Evolutionary conservation across 2,113 vertebrate genomes (phyloP).

Genomic region (Haliaeetus leucogaster): DNA sequence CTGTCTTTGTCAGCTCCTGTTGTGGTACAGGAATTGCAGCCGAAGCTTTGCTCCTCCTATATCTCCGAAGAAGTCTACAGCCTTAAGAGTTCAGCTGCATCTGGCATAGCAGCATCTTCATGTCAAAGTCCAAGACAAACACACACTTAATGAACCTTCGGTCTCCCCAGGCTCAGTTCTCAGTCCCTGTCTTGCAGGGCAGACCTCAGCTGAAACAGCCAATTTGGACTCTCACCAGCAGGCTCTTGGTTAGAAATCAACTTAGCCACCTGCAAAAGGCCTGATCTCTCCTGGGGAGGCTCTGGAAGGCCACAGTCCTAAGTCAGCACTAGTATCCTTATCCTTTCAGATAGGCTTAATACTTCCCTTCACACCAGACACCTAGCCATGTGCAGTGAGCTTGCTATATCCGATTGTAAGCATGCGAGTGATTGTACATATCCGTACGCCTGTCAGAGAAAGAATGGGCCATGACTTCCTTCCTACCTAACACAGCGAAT

Average conservation of each 20-base stretch:
- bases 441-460: neutral
- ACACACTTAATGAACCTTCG: neutral
- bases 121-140: conserved; percentile 21
- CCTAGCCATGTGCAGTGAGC: neutral
- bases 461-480: neutral
- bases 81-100: neutral
- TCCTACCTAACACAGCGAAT: neutral
- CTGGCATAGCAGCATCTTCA: conserved; percentile 3
- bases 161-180: neutral
- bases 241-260: neutral
- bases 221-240: neutral
- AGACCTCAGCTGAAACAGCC: neutral
- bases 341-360: neutral
- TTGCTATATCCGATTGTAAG: neutral
- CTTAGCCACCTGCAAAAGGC: neutral
- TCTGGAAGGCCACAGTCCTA: neutral
- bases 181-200: neutral
- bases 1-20: neutral
- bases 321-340: neutral
- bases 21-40: neutral
- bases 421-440: neutral
- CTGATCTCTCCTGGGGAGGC: neutral
- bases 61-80: neutral
- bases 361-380: neutral
- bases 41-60: neutral